Evolutionary conservation across 2,888 invertebrate species (phyloP).

Genomic region (Mongoloraphidia duomilia): DNA sequence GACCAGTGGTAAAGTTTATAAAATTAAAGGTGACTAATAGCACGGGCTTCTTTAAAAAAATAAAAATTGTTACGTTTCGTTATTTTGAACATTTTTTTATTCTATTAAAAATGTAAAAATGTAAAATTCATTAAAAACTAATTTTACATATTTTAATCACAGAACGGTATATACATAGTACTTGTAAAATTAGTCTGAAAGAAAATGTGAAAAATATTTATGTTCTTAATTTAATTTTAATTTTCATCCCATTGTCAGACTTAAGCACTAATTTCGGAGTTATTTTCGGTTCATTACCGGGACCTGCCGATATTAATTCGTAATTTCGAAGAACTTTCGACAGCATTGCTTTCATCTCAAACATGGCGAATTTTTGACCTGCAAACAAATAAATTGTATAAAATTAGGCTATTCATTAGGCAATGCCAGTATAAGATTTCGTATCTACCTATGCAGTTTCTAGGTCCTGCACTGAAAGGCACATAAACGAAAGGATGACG

Average conservation of each 20-base stretch:
- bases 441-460: constrained; percentile 5
- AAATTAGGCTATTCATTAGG: no score
- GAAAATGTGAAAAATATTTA: background rate
- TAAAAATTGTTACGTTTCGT: no score
- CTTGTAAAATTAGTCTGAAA: no score
- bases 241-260: constrained; percentile 31
- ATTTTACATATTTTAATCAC: no score
- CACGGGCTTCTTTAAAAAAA: no score
- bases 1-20: no score
- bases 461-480: constrained; percentile 13
- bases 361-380: constrained; percentile 35
- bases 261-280: constrained; percentile 32
- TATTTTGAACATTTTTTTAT: no score
- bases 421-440: no score
- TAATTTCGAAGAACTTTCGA: constrained; percentile 37
- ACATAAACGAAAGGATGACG: constrained; percentile 9
- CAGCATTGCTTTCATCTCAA: constrained; percentile 38
- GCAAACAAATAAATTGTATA: background rate
- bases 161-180: no score
- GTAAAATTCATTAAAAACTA: no score
- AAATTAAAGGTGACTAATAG: no score
- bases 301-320: constrained; percentile 20
- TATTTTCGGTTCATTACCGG: constrained; percentile 25
- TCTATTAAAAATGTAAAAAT: no score
- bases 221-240: constrained; percentile 20